Conservation (phyloP, 1,140 invertebrate species). For the Cydia splendana region DNA sequence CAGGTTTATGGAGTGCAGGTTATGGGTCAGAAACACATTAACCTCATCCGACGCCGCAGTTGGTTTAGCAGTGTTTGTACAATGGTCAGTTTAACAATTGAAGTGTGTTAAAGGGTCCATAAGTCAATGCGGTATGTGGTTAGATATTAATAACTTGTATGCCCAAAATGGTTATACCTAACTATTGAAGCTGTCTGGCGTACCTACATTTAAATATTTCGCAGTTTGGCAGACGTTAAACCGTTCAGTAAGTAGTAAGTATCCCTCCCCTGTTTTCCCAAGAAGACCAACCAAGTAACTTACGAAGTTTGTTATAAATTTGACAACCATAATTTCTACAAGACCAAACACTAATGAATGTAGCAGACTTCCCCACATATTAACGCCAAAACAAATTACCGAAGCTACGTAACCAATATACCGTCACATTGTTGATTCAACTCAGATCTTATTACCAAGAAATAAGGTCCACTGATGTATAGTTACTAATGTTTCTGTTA, state of each 20-base stretch:
- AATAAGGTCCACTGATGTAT: too few relatives aligned
- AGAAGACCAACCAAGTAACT: neutral
- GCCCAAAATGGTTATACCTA: too few relatives aligned
- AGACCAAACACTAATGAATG: neutral
- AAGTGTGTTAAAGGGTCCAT: neutral
- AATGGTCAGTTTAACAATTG: neutral
- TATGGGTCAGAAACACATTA: neutral
- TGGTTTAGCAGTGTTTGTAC: neutral
- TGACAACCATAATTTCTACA: slow-evolving; percentile 4
- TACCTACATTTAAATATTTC: too few relatives aligned
- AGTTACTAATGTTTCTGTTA: too few relatives aligned
- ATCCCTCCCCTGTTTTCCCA: too few relatives aligned
- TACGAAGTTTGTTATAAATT: neutral
- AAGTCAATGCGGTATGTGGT: too few relatives aligned
- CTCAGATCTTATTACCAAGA: too few relatives aligned
- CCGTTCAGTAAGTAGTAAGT: neutral
- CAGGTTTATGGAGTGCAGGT: neutral
- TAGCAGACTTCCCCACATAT: slow-evolving; percentile 6
- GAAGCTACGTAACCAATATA: neutral
- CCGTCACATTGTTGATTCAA: too few relatives aligned
- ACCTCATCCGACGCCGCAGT: neutral
- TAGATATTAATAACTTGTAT: too few relatives aligned
- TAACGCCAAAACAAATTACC: slow-evolving; percentile 15
- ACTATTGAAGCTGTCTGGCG: too few relatives aligned
- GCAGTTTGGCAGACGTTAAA: neutral